Conservation (phyloP, 2,888 invertebrate species). For the Sphinx pinastri region DNA sequence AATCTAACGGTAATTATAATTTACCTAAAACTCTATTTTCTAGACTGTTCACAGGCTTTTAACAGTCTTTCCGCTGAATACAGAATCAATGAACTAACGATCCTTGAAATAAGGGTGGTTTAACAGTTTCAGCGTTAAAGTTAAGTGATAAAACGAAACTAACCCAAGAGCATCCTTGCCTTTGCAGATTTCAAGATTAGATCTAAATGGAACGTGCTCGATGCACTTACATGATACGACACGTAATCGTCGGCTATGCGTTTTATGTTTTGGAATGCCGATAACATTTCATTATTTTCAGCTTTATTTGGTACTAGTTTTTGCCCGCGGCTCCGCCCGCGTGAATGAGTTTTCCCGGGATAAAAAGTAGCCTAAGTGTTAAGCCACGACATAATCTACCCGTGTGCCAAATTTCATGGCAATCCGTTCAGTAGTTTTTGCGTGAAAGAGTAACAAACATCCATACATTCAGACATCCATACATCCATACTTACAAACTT, state of each 20-base stretch:
- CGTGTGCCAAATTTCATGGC: no score
- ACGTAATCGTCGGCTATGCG: not conserved
- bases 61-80: not conserved
- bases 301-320: no score
- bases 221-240: not conserved
- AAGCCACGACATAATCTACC: no score
- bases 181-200: conserved; percentile 16
- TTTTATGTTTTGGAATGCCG: not conserved
- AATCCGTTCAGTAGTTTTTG: no score
- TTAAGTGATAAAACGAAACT: conserved; percentile 14
- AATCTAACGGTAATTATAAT: no score
- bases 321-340: no score
- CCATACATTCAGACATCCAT: no score
- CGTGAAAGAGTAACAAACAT: no score
- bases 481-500: no score
- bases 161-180: not conserved
- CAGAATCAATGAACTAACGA: conserved; percentile 4
- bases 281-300: no score
- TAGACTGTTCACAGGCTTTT: not conserved
- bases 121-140: not conserved
- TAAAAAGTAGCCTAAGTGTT: no score
- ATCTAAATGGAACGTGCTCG: not conserved
- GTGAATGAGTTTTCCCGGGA: no score
- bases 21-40: not conserved
- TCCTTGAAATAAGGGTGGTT: not conserved